Conservation (phyloP, 2,888 invertebrate species). For the Agelastica alni region DNA sequence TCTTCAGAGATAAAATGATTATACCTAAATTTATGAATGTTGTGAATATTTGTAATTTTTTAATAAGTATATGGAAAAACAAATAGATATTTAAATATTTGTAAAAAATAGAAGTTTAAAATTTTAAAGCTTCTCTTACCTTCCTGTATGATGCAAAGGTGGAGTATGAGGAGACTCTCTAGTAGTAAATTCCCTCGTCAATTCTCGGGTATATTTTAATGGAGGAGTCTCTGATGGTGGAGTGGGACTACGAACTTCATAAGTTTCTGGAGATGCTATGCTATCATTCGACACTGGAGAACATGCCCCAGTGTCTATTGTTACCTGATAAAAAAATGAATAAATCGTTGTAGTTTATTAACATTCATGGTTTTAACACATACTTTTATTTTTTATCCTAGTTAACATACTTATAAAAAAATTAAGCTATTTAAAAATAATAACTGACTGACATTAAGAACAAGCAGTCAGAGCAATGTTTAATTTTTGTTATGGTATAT, state of each 20-base stretch:
- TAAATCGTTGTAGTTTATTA: too few relatives aligned
- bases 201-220: constrained; percentile 15
- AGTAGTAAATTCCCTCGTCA: constrained; percentile 39
- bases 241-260: constrained; percentile 45
- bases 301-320: constrained; percentile 52
- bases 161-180: constrained; percentile 74
- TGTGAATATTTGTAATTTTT: background rate
- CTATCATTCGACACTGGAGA: constrained; percentile 56
- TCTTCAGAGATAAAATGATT: constrained; percentile 31
- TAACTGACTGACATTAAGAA: too few relatives aligned
- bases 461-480: too few relatives aligned
- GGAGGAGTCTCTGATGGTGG: constrained; percentile 37
- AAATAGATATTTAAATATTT: too few relatives aligned
- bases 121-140: constrained; percentile 1
- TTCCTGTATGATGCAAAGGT: constrained; percentile 44
- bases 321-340: constrained; percentile 20
- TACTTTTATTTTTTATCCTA: too few relatives aligned
- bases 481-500: too few relatives aligned
- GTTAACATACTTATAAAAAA: too few relatives aligned
- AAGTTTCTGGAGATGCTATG: constrained; percentile 52
- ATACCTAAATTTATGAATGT: constrained; percentile 16
- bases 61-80: too few relatives aligned
- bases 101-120: background rate
- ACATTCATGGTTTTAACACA: too few relatives aligned
- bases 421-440: too few relatives aligned